A percentile compares a stretch with the other conserved stretches of the same genome.
phyloP scores from a whole-genome alignment of 1,140 invertebrate species.

The Drosophila rufa region DNA sequence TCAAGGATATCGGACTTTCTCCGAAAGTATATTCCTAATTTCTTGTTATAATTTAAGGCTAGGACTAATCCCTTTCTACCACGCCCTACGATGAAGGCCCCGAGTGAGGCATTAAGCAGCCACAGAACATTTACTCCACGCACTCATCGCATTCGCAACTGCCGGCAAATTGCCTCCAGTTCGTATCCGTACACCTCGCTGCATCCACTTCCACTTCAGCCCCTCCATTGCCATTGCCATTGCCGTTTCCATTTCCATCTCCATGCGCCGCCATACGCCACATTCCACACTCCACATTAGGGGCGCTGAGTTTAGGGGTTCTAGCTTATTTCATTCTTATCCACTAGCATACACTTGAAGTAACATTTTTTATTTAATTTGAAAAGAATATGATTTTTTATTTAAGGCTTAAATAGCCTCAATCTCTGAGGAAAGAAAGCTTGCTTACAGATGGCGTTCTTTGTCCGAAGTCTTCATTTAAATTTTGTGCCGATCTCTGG shows the following conservation, averaged over 20 bases:
- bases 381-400: no score
- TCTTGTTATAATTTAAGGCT: conserved; percentile 33
- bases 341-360: conserved; percentile 23
- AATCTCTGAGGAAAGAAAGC: no score
- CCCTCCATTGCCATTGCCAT: conserved; percentile 7
- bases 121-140: conserved; percentile 37
- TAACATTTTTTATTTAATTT: neutral
- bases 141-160: conserved; percentile 53
- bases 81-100: conserved; percentile 16
- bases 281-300: conserved; percentile 33
- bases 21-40: conserved; percentile 8
- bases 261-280: conserved; percentile 17
- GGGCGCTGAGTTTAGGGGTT: neutral
- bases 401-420: no score
- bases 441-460: no score
- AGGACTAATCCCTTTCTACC: conserved; percentile 12
- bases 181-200: conserved; percentile 48
- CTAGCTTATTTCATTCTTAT: conserved; percentile 42
- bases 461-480: no score
- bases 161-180: conserved; percentile 57
- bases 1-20: neutral
- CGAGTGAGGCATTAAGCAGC: conserved; percentile 44
- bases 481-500: no score
- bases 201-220: conserved; percentile 28
- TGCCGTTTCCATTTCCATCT: conserved; percentile 5